These are phyloP conservation scores for Pteronotus mesoamericanus DNA, from an alignment of 2,797 vertebrate genomes.

Conservation along the genomic window DNA sequence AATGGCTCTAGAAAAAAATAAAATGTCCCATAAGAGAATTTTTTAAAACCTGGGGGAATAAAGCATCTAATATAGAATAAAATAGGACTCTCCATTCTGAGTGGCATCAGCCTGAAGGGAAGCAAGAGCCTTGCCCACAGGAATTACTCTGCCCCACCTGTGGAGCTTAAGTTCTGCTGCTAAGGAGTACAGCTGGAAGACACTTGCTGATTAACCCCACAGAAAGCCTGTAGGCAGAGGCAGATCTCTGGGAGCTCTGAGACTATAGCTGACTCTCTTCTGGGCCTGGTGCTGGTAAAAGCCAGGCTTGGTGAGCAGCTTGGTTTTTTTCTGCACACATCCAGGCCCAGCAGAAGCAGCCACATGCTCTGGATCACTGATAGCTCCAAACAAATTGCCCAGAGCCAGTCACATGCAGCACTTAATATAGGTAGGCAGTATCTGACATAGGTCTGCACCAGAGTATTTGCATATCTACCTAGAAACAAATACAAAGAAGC, in stretches of 20 bases:
- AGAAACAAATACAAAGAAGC: not conserved
- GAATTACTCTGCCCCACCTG: not conserved
- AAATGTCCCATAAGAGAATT: not conserved
- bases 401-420: not conserved
- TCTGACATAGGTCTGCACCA: not conserved
- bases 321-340: not conserved
- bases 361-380: not conserved
- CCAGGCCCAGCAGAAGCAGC: not conserved
- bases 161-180: not conserved
- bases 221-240: not conserved
- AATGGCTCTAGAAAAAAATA: not conserved
- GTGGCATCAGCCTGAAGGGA: not conserved
- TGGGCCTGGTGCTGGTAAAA: not conserved
- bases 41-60: not conserved
- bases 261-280: not conserved
- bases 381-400: not conserved
- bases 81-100: not conserved
- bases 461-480: not conserved
- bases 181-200: not conserved
- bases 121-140: not conserved
- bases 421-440: not conserved
- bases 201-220: not conserved
- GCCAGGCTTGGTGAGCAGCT: not conserved
- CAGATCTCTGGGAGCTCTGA: not conserved
- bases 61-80: not conserved